Conservation (phyloP, 1,140 invertebrate genomes). For the Drosophila arawakana region DNA sequence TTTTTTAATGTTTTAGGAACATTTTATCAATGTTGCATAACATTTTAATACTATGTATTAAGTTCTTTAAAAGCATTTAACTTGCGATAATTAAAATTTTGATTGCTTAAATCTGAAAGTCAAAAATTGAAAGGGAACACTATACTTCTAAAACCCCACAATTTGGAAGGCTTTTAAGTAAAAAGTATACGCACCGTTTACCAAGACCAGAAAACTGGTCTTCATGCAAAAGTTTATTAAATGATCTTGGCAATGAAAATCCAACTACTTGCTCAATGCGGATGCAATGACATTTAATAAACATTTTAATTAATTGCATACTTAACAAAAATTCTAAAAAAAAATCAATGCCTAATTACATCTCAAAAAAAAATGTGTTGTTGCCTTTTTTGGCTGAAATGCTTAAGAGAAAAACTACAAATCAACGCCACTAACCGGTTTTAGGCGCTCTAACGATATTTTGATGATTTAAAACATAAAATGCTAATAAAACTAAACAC, state of each 20-base stretch:
- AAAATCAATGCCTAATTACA: not conserved
- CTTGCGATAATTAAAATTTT: too few species aligned
- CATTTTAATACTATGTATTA: too few species aligned
- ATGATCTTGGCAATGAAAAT: slow-evolving; percentile 9
- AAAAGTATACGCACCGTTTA: not conserved
- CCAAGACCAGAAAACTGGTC: not conserved
- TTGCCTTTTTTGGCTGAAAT: slow-evolving; percentile 35
- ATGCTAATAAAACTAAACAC: slow-evolving; percentile 8
- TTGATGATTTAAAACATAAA: slow-evolving; percentile 37
- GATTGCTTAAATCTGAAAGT: too few species aligned
- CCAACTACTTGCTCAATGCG: not conserved
- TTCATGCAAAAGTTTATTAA: not conserved
- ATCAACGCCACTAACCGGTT: slow-evolving; percentile 65
- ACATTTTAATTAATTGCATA: not conserved
- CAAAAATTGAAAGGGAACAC: too few species aligned
- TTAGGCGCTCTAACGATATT: slow-evolving; percentile 20
- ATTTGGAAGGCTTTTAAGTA: too few species aligned
- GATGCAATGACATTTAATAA: slow-evolving; percentile 59
- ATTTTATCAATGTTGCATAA: too few species aligned
- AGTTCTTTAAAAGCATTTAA: too few species aligned
- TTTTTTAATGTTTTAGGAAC: too few species aligned
- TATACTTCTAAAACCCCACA: too few species aligned
- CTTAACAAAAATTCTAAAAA: slow-evolving; percentile 2
- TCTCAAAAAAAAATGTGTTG: not conserved
- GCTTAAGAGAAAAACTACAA: slow-evolving; percentile 29